A percentile compares a stretch with the other conserved stretches of the same genome.
Evolutionary conservation across 2,888 invertebrate genomes (phyloP).

Genomic region (Brenthis daphne): DNA sequence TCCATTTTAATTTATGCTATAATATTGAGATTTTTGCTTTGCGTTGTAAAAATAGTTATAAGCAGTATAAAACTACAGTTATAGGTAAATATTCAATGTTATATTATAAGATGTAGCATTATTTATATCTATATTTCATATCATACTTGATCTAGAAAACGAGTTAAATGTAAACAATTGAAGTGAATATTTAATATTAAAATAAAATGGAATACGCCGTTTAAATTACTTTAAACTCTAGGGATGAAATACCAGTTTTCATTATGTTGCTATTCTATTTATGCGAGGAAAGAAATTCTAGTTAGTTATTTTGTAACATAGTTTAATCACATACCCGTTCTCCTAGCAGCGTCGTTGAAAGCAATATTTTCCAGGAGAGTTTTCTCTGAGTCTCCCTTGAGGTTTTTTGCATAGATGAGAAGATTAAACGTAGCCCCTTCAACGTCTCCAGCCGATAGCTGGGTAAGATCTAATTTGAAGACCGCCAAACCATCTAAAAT

Average conservation of each 20-base stretch:
- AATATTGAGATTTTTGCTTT: too few species aligned
- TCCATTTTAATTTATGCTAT: too few species aligned
- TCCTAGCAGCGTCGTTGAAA: conserved; percentile 92
- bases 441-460: conserved; percentile 80
- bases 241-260: not conserved
- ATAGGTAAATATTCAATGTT: not conserved
- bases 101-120: not conserved
- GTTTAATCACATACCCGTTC: conserved; percentile 84
- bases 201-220: not conserved
- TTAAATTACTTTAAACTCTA: not conserved
- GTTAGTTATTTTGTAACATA: conserved; percentile 10
- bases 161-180: too few species aligned
- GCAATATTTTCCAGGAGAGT: conserved; percentile 92
- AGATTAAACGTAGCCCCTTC: conserved; percentile 86
- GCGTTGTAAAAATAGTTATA: too few species aligned
- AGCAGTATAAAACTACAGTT: too few species aligned
- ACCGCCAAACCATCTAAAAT: conserved; percentile 67
- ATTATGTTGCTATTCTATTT: conserved; percentile 11
- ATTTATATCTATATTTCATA: too few species aligned
- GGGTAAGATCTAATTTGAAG: conserved; percentile 82
- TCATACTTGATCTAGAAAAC: too few species aligned
- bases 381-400: conserved; percentile 92
- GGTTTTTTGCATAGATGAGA: conserved; percentile 91
- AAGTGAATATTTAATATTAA: not conserved
- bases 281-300: not conserved